These are phyloP conservation scores for Pandemis corylana DNA, from an alignment of 2,888 invertebrate species.

Conservation along the genomic window DNA sequence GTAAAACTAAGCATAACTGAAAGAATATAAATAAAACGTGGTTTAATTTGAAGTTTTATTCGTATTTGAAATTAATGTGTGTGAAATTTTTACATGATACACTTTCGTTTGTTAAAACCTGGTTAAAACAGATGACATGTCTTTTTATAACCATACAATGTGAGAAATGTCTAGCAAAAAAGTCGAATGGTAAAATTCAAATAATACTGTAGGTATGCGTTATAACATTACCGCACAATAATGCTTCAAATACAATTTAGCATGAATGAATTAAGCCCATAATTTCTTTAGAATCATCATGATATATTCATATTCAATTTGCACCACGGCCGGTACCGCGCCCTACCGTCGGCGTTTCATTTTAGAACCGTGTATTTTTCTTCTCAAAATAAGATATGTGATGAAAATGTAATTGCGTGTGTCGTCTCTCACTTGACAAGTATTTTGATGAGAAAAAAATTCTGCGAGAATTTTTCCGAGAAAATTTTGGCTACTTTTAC, in stretches of 20 bases:
- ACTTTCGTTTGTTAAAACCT: too few species aligned
- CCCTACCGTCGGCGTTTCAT: slow-evolving; percentile 49
- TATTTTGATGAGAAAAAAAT: slow-evolving; percentile 62
- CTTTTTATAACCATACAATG: too few species aligned
- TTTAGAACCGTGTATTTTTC: slow-evolving; percentile 60
- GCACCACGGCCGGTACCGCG: slow-evolving; percentile 22
- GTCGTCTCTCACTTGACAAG: slow-evolving; percentile 63
- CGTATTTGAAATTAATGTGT: too few species aligned
- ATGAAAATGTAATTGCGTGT: slow-evolving; percentile 71
- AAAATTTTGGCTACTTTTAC: slow-evolving; percentile 30
- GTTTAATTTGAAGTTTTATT: too few species aligned
- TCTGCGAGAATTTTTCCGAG: slow-evolving; percentile 40
- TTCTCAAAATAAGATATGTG: slow-evolving; percentile 61
- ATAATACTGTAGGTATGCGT: too few species aligned
- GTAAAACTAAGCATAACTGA: too few species aligned
- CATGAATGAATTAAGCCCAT: slow-evolving; percentile 5
- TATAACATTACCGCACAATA: not conserved
- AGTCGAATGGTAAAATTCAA: too few species aligned
- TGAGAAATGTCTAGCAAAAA: too few species aligned
- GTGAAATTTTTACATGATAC: too few species aligned
- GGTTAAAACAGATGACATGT: too few species aligned
- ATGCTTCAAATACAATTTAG: slow-evolving; percentile 5
- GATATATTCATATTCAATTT: slow-evolving; percentile 39
- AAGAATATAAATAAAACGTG: too few species aligned
- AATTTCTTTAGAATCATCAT: slow-evolving; percentile 13